These are phyloP conservation scores for Lycocorax pyrrhopterus DNA, from an alignment of 2,113 vertebrate species.

Conservation along the genomic window DNA sequence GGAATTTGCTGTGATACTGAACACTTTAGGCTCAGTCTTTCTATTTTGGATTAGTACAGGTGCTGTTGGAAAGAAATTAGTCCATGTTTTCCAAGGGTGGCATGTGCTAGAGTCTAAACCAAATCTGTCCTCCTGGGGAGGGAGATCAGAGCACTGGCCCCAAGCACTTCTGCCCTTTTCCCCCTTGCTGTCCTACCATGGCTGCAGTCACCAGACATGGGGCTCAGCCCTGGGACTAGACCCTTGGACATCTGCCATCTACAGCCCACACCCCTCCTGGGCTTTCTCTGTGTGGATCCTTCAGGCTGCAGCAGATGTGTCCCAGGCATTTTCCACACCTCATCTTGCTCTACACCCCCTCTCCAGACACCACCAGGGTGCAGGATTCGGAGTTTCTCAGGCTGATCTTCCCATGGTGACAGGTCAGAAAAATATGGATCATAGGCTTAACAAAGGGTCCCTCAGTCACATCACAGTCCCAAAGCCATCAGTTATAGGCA, in stretches of 20 bases:
- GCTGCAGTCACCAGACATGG: accelerated
- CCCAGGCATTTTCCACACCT: not conserved
- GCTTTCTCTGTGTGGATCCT: not conserved
- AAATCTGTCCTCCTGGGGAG: accelerated
- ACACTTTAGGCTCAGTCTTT: not conserved
- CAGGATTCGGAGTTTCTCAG: not conserved
- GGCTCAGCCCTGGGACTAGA: not conserved
- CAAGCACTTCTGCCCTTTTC: not conserved
- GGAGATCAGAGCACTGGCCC: not conserved
- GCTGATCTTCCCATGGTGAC: not conserved
- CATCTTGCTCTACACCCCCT: not conserved
- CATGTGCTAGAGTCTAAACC: not conserved
- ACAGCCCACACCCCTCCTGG: not conserved
- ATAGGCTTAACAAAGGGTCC: not conserved
- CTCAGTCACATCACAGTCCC: not conserved
- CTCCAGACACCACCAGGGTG: not conserved
- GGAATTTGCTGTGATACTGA: not conserved
- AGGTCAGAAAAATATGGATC: not conserved
- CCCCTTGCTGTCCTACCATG: not conserved
- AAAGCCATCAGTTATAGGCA: not conserved
- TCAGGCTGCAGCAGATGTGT: not conserved
- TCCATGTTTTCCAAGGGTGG: not conserved
- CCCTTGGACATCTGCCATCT: too few species aligned
- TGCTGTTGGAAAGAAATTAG: not conserved
- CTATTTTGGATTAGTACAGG: not conserved